Conservation (phyloP, 2,797 vertebrate species). For the Hybognathus amarus region DNA sequence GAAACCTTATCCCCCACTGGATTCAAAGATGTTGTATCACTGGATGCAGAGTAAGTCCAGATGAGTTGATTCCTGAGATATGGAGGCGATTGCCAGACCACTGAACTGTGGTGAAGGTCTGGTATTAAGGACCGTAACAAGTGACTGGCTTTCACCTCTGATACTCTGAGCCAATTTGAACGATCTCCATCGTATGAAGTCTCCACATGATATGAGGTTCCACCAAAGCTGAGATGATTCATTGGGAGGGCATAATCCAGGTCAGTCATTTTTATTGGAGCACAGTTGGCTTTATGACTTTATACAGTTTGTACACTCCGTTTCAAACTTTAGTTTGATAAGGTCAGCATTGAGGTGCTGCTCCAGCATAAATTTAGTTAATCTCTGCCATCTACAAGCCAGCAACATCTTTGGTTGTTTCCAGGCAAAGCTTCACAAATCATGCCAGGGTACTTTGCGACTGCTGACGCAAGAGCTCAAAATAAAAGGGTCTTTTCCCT, state of each 20-base stretch:
- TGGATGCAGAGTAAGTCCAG: slow-evolving; percentile 63
- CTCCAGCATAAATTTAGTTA: slow-evolving; percentile 31
- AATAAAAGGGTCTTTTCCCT: slow-evolving; percentile 39
- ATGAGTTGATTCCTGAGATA: slow-evolving; percentile 60
- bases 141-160: slow-evolving; percentile 35
- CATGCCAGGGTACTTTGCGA: slow-evolving; percentile 10
- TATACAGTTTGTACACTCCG: slow-evolving; percentile 7
- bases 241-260: slow-evolving; percentile 16
- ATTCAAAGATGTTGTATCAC: slow-evolving; percentile 68
- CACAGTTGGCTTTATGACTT: slow-evolving; percentile 4
- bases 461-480: slow-evolving; percentile 26
- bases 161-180: slow-evolving; percentile 24
- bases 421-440: slow-evolving; percentile 39
- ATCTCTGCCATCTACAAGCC: slow-evolving; percentile 1
- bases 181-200: not conserved
- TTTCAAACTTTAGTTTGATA: slow-evolving; percentile 30
- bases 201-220: slow-evolving; percentile 10
- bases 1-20: slow-evolving; percentile 70
- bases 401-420: slow-evolving; percentile 26
- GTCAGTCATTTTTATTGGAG: slow-evolving; percentile 33
- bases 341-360: slow-evolving; percentile 39
- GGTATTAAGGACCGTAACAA: slow-evolving; percentile 44
- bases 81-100: slow-evolving; percentile 45
- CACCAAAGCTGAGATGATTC: slow-evolving; percentile 22
- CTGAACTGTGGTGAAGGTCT: slow-evolving; percentile 54